phyloP scores from a whole-genome alignment of 1,140 invertebrate species.

The Doryteuthis pealeii region DNA sequence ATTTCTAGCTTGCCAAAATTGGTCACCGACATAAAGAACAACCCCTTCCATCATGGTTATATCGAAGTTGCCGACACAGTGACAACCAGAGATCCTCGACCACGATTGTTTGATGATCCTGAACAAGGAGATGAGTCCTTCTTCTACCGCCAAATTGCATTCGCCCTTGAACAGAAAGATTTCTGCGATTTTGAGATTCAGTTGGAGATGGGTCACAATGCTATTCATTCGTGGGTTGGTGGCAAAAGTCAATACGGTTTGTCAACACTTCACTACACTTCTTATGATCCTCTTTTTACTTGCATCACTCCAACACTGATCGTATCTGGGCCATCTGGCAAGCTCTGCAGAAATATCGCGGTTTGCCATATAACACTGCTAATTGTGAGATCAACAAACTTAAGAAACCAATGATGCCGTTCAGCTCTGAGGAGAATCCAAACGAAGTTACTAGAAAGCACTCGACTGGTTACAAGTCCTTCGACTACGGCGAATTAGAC shows the following conservation, averaged over 20 bases:
- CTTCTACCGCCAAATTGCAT: slow-evolving; percentile 25
- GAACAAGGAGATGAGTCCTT: slow-evolving; percentile 22
- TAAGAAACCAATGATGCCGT: no score
- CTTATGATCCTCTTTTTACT: slow-evolving; percentile 25
- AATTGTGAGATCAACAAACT: no score
- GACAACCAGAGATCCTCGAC: slow-evolving; percentile 18
- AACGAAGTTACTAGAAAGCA: slow-evolving; percentile 10
- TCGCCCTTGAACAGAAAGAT: slow-evolving; percentile 24
- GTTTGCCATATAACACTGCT: no score
- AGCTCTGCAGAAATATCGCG: no score
- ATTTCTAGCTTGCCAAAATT: slow-evolving; percentile 23
- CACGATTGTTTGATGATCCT: slow-evolving; percentile 23
- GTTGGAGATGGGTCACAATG: slow-evolving; percentile 33
- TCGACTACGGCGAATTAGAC: slow-evolving; percentile 23
- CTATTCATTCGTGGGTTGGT: slow-evolving; percentile 26
- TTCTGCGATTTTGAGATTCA: slow-evolving; percentile 33
- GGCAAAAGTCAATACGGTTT: slow-evolving; percentile 20
- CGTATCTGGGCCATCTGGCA: no score
- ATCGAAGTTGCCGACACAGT: neutral
- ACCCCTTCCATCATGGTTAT: slow-evolving; percentile 21
- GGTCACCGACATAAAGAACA: slow-evolving; percentile 18
- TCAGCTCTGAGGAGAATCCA: slow-evolving; percentile 20
- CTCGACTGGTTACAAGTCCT: slow-evolving; percentile 24
- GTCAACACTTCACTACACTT: slow-evolving; percentile 30
- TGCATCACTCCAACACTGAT: no score